Evolutionary conservation across 92 coral and sea anemone species (phyloP).

Genomic region (Isaurus tuberculatus): DNA sequence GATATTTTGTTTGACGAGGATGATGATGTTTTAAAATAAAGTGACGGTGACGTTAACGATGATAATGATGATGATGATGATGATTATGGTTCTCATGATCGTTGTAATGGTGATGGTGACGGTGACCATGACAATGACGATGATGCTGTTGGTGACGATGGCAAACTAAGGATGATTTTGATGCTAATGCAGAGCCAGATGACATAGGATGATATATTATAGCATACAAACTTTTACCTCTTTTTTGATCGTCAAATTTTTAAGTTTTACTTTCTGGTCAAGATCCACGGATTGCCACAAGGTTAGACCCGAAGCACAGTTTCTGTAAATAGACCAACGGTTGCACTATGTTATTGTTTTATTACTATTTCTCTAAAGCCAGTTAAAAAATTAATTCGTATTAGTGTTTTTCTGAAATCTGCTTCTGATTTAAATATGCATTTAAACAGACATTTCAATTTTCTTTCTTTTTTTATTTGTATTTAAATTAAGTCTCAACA

Average conservation of each 20-base stretch:
- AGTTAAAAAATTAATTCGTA: neutral
- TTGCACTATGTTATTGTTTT: neutral
- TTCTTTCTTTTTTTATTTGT: no score
- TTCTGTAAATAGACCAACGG: constrained; percentile 48
- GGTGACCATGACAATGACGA: neutral
- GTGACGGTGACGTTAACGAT: neutral
- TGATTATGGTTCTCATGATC: no score
- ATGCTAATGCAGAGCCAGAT: neutral
- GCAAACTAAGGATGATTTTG: neutral
- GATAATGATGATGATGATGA: no score
- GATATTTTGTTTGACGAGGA: neutral
- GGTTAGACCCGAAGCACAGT: constrained; percentile 72
- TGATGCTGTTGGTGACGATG: no score
- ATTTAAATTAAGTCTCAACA: no score
- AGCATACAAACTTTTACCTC: constrained; percentile 61
- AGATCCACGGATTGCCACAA: constrained; percentile 80
- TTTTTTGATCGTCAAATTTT: constrained; percentile 69
- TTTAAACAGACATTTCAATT: no score
- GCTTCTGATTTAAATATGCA: no score
- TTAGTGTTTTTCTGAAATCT: no score
- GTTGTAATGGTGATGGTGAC: no score
- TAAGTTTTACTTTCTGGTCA: constrained; percentile 74
- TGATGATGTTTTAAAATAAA: no score
- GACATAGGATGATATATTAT: no score
- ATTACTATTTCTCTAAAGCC: neutral